Percentiles rank a stretch among this genome's conserved stretches.
Conservation (phyloP, 2,797 vertebrate species). For the Adelosebastes latens region DNA sequence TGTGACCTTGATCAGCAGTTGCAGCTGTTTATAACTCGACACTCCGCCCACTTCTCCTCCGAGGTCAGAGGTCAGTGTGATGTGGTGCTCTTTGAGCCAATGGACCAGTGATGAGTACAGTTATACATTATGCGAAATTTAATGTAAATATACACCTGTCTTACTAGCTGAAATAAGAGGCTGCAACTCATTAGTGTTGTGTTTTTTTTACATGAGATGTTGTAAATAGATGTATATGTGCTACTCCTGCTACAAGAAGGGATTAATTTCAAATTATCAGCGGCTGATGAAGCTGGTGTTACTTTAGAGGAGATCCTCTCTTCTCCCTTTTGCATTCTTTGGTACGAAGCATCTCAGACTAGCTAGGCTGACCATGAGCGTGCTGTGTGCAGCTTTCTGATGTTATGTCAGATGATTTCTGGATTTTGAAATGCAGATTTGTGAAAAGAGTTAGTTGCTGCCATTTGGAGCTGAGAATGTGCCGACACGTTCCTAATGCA, state of each 20-base stretch:
- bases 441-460: not conserved
- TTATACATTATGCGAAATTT: not conserved
- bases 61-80: constrained; percentile 94
- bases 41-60: constrained; percentile 96
- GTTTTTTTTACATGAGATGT: not conserved
- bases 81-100: not conserved
- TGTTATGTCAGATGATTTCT: not conserved
- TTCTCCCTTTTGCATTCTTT: no score
- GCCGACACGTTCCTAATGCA: not conserved
- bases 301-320: no score
- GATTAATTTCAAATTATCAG: not conserved
- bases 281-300: not conserved
- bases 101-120: not conserved
- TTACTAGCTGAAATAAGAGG: not conserved
- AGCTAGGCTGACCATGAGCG: not conserved
- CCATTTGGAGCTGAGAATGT: not conserved
- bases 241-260: not conserved
- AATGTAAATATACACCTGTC: not conserved
- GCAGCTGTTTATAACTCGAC: constrained; percentile 91
- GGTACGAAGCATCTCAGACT: no score
- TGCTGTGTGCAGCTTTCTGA: not conserved
- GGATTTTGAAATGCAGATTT: not conserved
- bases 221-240: not conserved
- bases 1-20: constrained; percentile 93
- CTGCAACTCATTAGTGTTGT: not conserved